Base-by-base conservation (phyloP, 2,888 invertebrate genomes). In the Archaeoteleia sp. region DNA sequence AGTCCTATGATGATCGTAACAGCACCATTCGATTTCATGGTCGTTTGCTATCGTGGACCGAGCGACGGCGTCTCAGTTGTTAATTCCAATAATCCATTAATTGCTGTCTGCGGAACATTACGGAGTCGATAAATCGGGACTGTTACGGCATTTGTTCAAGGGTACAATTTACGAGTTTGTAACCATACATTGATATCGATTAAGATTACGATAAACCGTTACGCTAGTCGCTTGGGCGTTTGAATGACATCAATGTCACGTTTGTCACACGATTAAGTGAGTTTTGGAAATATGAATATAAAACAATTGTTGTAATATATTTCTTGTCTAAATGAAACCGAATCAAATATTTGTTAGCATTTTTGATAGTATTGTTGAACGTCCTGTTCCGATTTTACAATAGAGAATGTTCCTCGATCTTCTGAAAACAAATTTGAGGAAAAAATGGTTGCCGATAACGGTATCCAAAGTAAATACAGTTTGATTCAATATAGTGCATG, bases 21-120 rank as follows among this genome's bases (percentile, higher is more conserved):
- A 39, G 27, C 14, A 12, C 27, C 9, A 20, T 23, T 40, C 48
- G 53, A 66, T 66, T 66, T 60, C 54, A 66, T 54, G 58, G 54
- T 51, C 17, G 25, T 37, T 57, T 57, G 20, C 46, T 9, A 46
- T 14, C 48, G 13, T 42, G 32, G 58, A 32, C 49, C 23, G 12
- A 45, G 10, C 17, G 34, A 54, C 12, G 35, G 23, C 46, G 48
- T 34, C 30, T 20, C 34, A 46, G 39, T 10, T 35, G 15, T 57
- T 30, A 35, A 35, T 32, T 25, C 17, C 13, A 43, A 43, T 39
- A 55, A 55, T 13, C 27, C 17, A 34, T 54, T 23, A 43, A 54
- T 43, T 34, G 25, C 42, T 14, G 34, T 17, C 20, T 5, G 4
- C 10, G 27, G 23, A 10, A 42, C 30, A 27, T 45, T 12, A 14